Conservation (phyloP, 2,797 vertebrate genomes). For the Benthosema pterotum region DNA sequence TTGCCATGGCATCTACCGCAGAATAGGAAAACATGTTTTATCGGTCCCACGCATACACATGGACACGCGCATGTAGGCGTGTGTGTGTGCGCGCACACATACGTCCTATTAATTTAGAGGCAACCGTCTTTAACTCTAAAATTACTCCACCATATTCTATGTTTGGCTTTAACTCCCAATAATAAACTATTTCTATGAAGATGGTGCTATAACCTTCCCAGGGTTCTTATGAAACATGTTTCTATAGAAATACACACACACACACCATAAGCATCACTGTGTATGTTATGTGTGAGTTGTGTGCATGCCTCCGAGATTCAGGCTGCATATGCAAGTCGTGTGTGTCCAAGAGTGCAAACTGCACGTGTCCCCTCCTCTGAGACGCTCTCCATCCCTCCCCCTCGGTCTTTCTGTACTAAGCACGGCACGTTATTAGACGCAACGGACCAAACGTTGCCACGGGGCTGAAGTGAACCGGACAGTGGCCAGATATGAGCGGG, state of each 20-base stretch:
- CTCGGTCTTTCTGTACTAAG: slow-evolving; percentile 49
- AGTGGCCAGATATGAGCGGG: slow-evolving; percentile 61
- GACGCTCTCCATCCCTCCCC: slow-evolving; percentile 36
- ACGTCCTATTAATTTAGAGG: slow-evolving; percentile 28
- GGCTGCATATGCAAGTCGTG: slow-evolving; percentile 26
- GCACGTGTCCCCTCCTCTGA: slow-evolving; percentile 9
- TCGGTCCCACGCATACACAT: not conserved
- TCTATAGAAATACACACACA: slow-evolving; percentile 25
- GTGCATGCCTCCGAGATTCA: slow-evolving; percentile 32
- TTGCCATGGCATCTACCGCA: not conserved
- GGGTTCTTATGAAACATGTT: not conserved
- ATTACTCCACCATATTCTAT: slow-evolving; percentile 25
- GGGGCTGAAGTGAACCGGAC: slow-evolving; percentile 70
- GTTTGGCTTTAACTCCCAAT: not conserved
- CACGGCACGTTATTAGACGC: slow-evolving; percentile 66
- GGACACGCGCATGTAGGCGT: not conserved
- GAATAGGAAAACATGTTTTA: slow-evolving; percentile 55
- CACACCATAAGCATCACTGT: not conserved
- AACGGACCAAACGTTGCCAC: slow-evolving; percentile 71
- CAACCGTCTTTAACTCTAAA: slow-evolving; percentile 12
- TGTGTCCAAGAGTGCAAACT: slow-evolving; percentile 29
- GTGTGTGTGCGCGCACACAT: not conserved
- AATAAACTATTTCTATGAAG: too few species aligned
- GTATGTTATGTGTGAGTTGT: slow-evolving; percentile 23
- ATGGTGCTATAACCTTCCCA: too few species aligned